A percentile compares a stretch with the other conserved stretches of the same genome.
Evolutionary conservation across 2,113 vertebrate species (phyloP).

Genomic region (Microcebus murinus): DNA sequence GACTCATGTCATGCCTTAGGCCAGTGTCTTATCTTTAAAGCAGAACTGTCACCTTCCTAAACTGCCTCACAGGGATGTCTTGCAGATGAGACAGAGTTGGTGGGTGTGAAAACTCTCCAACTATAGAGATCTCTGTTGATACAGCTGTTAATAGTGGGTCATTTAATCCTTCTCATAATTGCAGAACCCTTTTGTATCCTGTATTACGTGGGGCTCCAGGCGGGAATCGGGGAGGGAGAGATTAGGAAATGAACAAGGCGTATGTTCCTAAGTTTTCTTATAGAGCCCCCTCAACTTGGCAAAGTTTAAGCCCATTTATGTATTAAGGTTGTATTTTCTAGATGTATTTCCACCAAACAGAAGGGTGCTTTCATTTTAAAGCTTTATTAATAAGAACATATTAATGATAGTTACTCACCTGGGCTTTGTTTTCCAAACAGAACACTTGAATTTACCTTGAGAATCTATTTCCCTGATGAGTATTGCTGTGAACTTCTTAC

Average conservation of each 20-base stretch:
- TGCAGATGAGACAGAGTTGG: neutral
- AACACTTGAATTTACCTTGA: neutral
- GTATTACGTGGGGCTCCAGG: neutral
- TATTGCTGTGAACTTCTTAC: neutral
- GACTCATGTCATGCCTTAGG: fast-evolving
- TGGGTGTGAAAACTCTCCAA: neutral
- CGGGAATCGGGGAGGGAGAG: fast-evolving
- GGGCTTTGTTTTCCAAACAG: neutral
- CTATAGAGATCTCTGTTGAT: too few species aligned
- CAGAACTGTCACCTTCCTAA: fast-evolving
- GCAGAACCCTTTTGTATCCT: neutral
- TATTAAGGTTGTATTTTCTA: neutral
- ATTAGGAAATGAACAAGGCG: fast-evolving
- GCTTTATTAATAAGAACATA: neutral
- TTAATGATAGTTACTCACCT: neutral
- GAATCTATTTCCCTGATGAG: neutral
- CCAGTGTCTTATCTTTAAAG: neutral
- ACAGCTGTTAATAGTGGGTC: neutral
- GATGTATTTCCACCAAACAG: neutral
- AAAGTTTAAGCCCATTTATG: neutral
- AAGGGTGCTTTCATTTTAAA: neutral
- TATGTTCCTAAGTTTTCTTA: fast-evolving
- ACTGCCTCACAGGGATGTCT: neutral
- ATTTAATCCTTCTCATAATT: neutral
- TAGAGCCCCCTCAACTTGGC: neutral